Percentiles rank a stretch among this genome's conserved stretches.
Conservation (phyloP, 2,797 vertebrate species). For the Phyllotis vaccarum region DNA sequence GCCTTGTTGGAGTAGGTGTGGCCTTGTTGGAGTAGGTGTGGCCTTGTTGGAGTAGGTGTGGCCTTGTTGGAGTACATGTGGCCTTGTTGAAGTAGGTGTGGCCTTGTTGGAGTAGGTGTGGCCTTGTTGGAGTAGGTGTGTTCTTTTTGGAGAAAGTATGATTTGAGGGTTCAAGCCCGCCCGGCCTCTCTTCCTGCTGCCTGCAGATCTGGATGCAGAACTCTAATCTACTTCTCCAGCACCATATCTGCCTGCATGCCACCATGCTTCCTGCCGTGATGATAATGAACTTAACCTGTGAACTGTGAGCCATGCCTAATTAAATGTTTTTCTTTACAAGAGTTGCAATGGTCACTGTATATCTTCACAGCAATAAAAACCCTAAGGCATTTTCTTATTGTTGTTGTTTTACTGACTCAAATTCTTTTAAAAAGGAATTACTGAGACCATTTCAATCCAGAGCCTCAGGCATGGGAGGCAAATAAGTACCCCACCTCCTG, state of each 20-base stretch:
- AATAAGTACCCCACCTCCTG: not conserved
- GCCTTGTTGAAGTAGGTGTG: not conserved
- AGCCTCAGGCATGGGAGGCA: not conserved
- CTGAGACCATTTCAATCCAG: not conserved
- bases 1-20: not conserved
- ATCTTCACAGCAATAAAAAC: not conserved
- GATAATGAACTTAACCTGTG: not conserved
- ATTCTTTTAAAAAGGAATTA: not conserved
- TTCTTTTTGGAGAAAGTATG: too few relatives aligned
- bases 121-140: not conserved
- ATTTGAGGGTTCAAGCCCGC: not conserved
- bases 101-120: not conserved
- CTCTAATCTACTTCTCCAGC: not conserved
- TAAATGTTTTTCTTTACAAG: too few relatives aligned
- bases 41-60: not conserved
- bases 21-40: not conserved
- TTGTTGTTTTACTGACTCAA: slow-evolving; percentile 40
- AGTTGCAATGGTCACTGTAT: not conserved
- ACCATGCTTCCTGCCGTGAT: not conserved
- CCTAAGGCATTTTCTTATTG: not conserved
- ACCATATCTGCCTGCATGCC: not conserved
- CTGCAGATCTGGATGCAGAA: not conserved
- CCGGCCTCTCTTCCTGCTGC: not conserved
- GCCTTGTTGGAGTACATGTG: not conserved
- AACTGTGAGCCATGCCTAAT: not conserved